Evolutionary conservation across 2,888 invertebrate species (phyloP), one percentile per base, ranked within the genome.

Genomic region (Eupithecia insigniata): DNA sequence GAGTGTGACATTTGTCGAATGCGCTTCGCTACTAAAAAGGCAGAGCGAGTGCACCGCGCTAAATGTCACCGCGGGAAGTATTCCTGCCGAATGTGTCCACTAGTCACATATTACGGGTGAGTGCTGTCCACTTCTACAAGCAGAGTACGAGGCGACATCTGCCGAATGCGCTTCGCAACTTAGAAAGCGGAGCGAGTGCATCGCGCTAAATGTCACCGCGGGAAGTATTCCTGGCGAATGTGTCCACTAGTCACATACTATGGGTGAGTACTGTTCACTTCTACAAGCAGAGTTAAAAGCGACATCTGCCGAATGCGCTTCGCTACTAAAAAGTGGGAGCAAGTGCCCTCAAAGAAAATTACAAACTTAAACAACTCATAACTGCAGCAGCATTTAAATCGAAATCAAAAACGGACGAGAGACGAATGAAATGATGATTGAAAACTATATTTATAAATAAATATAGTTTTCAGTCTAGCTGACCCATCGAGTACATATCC

Each of bases 91-190:
- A 34, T 69, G 39, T 73, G 73, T 26, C 73, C 73, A 0, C 64
- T 73, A 39, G 55, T 73, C 67, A 73, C 69, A n/a, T 70, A 73
- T 26, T 66, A 70, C 28, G 62, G 66, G 73, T 72, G 26, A 69
- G 51, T 18, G 18, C 58, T 26, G 22, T n/a, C 30, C 22, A 58
- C 14, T 58, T 39, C 16, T 36, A 36, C 16, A 55, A 14, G 55
- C 58, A 2, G 55, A 55, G 39, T 43, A 58, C 30, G 67, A 30
- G 10, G 69, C 10, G 66, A 69, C 22, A 46, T 72, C 14, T 72
- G 69, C 26, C n/a, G 43, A 2, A 69, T 69, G 68, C 60, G 69
- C 1, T 72, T 72, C 46, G n/a, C 46, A 10, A 28, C 58, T 1
- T 61, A 46, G 66, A 69, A 51, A 5, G 32, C 68, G 5, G 51